Conservation (phyloP, 1,140 invertebrate genomes). For the Cherax destructor region DNA sequence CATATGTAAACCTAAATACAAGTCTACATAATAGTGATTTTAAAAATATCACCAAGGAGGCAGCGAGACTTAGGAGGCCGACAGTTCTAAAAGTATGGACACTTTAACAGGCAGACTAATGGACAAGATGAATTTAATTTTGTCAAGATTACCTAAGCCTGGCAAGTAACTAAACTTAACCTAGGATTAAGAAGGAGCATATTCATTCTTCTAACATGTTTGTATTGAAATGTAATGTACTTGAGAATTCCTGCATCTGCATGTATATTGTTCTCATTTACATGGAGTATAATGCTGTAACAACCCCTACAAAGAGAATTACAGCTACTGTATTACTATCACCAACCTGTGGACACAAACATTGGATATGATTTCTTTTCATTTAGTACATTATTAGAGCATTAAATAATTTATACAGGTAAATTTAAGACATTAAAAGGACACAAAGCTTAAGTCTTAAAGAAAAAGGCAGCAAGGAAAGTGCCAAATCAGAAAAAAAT, state of each 20-base stretch:
- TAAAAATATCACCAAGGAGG: conserved; percentile 27
- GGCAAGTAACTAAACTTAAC: background rate
- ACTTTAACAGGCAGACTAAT: conserved; percentile 30
- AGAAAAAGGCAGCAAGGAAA: no score
- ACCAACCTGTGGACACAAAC: no score
- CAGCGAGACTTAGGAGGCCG: conserved; percentile 23
- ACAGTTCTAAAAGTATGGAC: conserved; percentile 14
- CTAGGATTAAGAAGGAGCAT: background rate
- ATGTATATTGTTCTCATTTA: background rate
- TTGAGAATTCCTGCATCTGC: background rate
- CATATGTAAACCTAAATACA: background rate
- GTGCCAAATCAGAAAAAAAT: no score
- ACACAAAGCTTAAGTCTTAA: no score
- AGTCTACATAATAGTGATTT: background rate
- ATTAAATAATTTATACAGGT: background rate
- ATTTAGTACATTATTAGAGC: no score
- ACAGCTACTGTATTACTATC: background rate
- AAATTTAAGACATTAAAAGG: background rate
- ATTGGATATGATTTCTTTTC: no score
- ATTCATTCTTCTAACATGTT: background rate
- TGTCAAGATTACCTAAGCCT: background rate
- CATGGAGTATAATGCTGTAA: background rate
- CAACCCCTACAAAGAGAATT: background rate
- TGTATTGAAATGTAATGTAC: background rate
- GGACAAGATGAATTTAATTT: background rate